Evolutionary conservation across 2,113 vertebrate genomes (phyloP).

Genomic region (Alligator sinensis): DNA sequence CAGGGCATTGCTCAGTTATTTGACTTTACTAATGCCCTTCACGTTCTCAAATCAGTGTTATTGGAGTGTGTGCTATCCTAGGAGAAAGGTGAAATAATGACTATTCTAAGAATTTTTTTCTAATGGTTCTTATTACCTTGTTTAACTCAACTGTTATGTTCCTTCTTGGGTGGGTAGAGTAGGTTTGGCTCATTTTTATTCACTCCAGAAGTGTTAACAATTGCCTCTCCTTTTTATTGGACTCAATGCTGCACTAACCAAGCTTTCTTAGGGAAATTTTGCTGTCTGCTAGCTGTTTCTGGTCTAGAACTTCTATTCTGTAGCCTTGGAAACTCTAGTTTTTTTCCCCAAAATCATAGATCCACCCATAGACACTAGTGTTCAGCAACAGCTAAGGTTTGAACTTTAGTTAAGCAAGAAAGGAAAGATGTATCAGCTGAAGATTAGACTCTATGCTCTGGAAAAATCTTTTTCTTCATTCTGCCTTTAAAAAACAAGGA

Average conservation of each 20-base stretch:
- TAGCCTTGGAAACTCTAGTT: too few species aligned
- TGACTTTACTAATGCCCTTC: background rate
- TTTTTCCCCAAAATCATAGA: too few species aligned
- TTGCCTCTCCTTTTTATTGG: background rate
- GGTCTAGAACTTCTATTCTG: too few species aligned
- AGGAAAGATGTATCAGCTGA: too few species aligned
- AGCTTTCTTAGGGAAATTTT: too few species aligned
- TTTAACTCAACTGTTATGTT: conserved; percentile 7
- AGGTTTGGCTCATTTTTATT: background rate
- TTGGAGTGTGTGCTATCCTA: background rate
- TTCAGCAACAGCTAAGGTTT: too few species aligned
- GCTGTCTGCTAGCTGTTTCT: too few species aligned
- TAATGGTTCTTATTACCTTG: background rate
- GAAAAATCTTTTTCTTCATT: background rate
- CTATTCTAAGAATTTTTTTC: conserved; percentile 18
- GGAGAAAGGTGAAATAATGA: background rate
- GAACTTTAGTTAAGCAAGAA: too few species aligned
- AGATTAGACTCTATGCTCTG: too few species aligned
- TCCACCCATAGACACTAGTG: too few species aligned
- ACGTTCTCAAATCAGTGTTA: background rate
- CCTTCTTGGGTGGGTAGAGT: background rate
- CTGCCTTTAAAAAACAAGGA: conserved; percentile 14
- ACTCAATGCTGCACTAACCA: too few species aligned
- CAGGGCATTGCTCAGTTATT: conserved; percentile 32
- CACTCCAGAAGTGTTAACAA: background rate